Percentiles rank a stretch among this genome's conserved stretches.
Evolutionary conservation across 2,797 vertebrate species (phyloP).

Genomic region (Sebastes steindachneri): DNA sequence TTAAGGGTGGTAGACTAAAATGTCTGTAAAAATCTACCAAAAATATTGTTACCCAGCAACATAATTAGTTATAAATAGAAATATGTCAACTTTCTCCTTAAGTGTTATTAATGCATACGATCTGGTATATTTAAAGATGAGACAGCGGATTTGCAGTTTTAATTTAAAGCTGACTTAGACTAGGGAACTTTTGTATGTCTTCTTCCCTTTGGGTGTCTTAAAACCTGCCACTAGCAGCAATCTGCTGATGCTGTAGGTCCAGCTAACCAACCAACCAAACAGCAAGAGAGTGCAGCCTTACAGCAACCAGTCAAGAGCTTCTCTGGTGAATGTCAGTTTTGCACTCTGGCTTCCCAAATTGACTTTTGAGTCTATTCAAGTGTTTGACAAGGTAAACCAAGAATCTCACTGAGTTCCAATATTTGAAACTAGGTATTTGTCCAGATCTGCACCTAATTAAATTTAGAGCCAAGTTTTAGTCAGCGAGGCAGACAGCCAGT

Average conservation of each 20-base stretch:
- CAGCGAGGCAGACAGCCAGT: constrained; percentile 33
- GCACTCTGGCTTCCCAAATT: constrained; percentile 29
- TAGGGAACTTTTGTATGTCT: not conserved
- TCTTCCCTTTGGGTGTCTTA: not conserved
- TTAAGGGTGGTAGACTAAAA: not conserved
- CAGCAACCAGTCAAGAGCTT: not conserved
- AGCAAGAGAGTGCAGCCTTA: not conserved
- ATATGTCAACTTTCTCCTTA: not conserved
- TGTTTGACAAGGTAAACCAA: constrained; percentile 39
- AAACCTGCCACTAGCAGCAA: not conserved
- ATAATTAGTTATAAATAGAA: not conserved
- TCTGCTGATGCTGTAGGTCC: not conserved
- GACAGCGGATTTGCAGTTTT: not conserved
- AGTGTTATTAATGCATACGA: not conserved
- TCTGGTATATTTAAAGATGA: not conserved
- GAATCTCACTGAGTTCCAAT: constrained; percentile 30
- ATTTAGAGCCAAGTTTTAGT: constrained; percentile 41
- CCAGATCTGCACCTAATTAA: constrained; percentile 57
- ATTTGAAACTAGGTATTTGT: constrained; percentile 44
- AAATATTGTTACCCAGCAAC: not conserved
- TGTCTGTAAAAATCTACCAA: not conserved
- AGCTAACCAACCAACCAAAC: not conserved
- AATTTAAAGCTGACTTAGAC: not conserved
- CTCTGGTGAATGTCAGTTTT: constrained; percentile 8
- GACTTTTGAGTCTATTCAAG: constrained; percentile 27